Evolutionary conservation across 2,888 invertebrate species (phyloP).

Genomic region (Caenorhabditis plicata): DNA sequence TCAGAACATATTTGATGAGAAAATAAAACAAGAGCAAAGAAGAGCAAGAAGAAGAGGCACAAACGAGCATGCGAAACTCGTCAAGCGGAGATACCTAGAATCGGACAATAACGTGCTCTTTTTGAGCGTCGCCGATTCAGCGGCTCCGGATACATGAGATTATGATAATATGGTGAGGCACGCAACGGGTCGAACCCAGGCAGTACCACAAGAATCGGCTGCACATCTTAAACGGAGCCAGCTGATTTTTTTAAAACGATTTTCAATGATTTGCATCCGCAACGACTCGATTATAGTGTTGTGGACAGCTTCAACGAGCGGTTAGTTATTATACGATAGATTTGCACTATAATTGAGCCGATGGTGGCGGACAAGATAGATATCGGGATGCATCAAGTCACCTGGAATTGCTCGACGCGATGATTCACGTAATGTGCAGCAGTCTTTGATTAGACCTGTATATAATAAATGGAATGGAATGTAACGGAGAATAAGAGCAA

Average conservation of each 20-base stretch:
- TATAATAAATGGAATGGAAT: slow-evolving; percentile 1
- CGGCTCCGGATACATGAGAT: slow-evolving; percentile 40
- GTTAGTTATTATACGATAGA: no score
- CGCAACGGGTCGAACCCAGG: slow-evolving; percentile 39
- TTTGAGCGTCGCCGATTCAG: slow-evolving; percentile 34
- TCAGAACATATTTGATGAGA: no score
- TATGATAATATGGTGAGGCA: slow-evolving; percentile 36
- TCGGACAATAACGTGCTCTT: slow-evolving; percentile 42
- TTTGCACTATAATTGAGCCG: no score
- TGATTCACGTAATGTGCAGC: slow-evolving; percentile 37
- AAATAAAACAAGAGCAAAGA: neutral
- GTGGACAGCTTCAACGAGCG: no score
- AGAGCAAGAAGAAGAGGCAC: neutral
- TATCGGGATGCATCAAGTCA: slow-evolving; percentile 14
- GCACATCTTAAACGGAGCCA: slow-evolving; percentile 40
- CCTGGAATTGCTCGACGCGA: slow-evolving; percentile 39
- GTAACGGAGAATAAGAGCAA: slow-evolving; percentile 7
- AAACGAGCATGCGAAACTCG: neutral
- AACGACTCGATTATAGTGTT: no score
- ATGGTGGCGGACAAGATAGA: no score
- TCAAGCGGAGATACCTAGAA: slow-evolving; percentile 27
- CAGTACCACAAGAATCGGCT: slow-evolving; percentile 42
- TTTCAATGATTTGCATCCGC: no score
- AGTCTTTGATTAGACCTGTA: slow-evolving; percentile 46
- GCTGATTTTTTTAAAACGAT: no score